Base-by-base conservation (phyloP, 2,113 vertebrate species). In the Lonchura striata region DNA sequence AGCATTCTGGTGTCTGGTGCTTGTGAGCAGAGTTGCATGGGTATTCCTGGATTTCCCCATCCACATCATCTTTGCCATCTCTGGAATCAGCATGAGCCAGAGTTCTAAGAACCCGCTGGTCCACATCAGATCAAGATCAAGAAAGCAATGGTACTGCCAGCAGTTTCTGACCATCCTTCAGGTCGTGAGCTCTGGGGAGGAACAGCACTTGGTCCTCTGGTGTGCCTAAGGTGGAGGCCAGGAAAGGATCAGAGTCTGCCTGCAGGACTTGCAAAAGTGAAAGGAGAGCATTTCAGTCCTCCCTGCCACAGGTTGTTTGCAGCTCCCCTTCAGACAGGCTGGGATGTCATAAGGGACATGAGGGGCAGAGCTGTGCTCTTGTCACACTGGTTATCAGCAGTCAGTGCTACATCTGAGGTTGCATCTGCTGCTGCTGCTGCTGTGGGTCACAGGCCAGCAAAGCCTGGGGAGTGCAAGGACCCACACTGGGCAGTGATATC, bases 401-500 rank as follows among this genome's bases (percentile, higher is more conserved):
- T 27, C 2, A 37, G 24, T 37, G 57, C 57, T 27, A 37, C 35
- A 25, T 9, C 69, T 37, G 47, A 13, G 25, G 15, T 13, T 66
- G 44, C 14, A 19, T 18, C 39, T 88, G 49, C 49, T 56, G 81
- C 77, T 76, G n/a, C 82, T 71, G 80, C 77, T 76, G n/a, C 82
- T 71, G 80, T 46, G 24, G 31, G 60, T 39, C 50, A 33, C 0
- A 2, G 50, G 50, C 35, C 33, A 52, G 56, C 15, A 1, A 6
- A 22, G 24, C 25, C 39, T 44, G 83, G 35, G 22, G 27, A 76
- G 15, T 24, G 15, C 7, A 1, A 31, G n/a, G 68, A 28, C 41
- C 53, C 1, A 1, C 23, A 20, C 9, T 2, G 20, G 66, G 30
- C 30, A 25, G 44, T 2, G 6, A 18, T 13, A 8, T 64, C 53